Base-by-base conservation (phyloP, 2,113 vertebrate genomes). In the Cololabis saira region DNA sequence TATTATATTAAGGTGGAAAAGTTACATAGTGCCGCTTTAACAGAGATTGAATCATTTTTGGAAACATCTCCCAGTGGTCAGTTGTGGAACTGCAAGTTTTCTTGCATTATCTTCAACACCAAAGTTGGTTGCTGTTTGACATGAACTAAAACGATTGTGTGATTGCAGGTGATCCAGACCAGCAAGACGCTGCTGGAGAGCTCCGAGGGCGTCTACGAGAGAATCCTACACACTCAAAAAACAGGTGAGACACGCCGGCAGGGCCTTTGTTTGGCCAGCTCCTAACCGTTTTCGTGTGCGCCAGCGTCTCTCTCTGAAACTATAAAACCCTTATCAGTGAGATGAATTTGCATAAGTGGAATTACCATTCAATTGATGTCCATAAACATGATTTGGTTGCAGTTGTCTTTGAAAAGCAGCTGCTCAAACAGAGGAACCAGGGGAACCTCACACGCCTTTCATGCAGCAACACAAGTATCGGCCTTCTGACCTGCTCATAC, bases 221-320 rank as follows among this genome's bases (percentile, higher is more conserved):
- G 93, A 76, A 96, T 99, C 33, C 95, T 95, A 0, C 96, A 97
- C 19, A 96, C 95, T 65, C 97, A 99, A 89, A 98, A 94, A 92
- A 87, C 95, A 88, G 93, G 93, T 94, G 66, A 72, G 84, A 52
- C 7, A 14, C 19, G 10, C 33, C 10, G 6, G 6, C 6, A 11
- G 33, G 33, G 33, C 5, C 3, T 37, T 37, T 7, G 6, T 11
- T 37, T 11, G 33, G 33, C 10, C 3, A 1, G 33, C 33, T 37
- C 55, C 52, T 15, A 3, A 4, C 15, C 2, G 12, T 27, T 69
- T 62, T 85, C 21, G 48, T 6, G 24, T 18, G 60, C 49, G n/a
- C 14, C 11, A 30, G 16, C 44, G 27, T 7, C 12, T 21, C 12
- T 19, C 57, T 53, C 74, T 73, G 45, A 84, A 60, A 52, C 64